Evolutionary conservation across 1,140 invertebrate genomes (phyloP), one percentile per base, ranked within the genome.

Genomic region (Brachionus sp.): DNA sequence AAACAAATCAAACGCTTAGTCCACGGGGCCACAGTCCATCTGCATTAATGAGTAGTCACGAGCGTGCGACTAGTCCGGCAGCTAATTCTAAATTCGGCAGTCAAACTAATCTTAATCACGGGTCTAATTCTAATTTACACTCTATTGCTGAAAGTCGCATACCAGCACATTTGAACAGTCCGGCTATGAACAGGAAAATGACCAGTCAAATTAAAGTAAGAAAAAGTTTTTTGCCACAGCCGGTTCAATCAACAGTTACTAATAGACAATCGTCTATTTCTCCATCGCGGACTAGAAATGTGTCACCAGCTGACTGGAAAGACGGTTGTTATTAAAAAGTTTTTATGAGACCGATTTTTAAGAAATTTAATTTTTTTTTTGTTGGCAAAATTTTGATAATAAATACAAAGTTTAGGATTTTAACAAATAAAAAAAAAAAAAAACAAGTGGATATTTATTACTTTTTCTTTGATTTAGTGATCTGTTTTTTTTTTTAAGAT

Each of bases 221-320:
- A 16, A 80, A 42, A n/a, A 80, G 77, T 80, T 80, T 80, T 62
- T 80, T 80, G n/a, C 77, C 77, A 4, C 77, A 80, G 19, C 77
- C 77, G 13, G 77, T 35, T 33, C 50, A 66, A 57, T 33, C 19
- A 1, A 75, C n/a, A 5, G 23, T 25, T 3, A 39, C 68, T 39
- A 73, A 16, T 37, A 73, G 77, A 25, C 77, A 66, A 66, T 42
- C 77, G 35, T 80, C 77, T 44, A 66, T 80, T 42, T 80, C 77
- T 23, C 77, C 77, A 16, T 75, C 42, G 12, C 2, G 70, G 25
- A 75, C 70, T 12, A 75, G 70, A 75, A 75, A 75, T 33, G 37
- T 75, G 44, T 75, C 70, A 12, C 70, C 70, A 13, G 66, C 37
- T 70, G 44, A 75, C 29, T 75, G 70, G 70, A 75, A 75, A 46